Conservation (phyloP, 2,113 vertebrate genomes). For the Phalacrocorax carbo region DNA sequence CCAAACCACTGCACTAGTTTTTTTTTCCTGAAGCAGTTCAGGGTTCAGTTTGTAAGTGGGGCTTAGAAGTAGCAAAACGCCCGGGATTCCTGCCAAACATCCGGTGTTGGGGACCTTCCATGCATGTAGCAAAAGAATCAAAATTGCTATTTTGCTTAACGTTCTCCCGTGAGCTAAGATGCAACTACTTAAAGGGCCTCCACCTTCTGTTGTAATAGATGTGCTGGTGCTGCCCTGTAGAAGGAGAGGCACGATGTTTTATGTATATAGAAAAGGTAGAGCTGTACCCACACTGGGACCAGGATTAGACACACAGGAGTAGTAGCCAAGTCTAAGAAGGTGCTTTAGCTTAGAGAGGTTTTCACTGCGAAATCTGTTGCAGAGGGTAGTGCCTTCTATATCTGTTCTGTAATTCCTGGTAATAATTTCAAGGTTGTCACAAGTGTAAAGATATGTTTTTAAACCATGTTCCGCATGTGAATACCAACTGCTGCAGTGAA, state of each 20-base stretch:
- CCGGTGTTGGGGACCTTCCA: rapidly evolving
- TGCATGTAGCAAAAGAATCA: rapidly evolving
- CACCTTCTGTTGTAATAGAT: rapidly evolving
- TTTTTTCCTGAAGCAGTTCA: rapidly evolving
- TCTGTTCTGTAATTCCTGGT: not conserved
- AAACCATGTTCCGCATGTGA: rapidly evolving
- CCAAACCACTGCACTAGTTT: rapidly evolving
- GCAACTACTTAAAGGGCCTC: rapidly evolving
- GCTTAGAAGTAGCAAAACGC: rapidly evolving
- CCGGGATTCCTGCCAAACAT: rapidly evolving
- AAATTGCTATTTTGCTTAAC: no score
- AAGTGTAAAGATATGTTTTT: rapidly evolving
- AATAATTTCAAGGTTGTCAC: not conserved
- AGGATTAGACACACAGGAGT: rapidly evolving
- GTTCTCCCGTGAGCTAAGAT: rapidly evolving
- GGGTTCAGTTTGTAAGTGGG: rapidly evolving
- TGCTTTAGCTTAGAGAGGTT: rapidly evolving
- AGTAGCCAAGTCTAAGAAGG: rapidly evolving
- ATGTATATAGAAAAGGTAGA: rapidly evolving
- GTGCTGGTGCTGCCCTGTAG: not conserved
- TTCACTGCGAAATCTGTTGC: not conserved
- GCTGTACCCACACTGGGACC: rapidly evolving
- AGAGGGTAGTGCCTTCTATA: rapidly evolving
- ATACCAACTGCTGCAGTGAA: not conserved
- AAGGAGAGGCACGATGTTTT: rapidly evolving